phyloP scores from a whole-genome alignment of 2,888 invertebrate genomes.

The Hypsopygia costalis region DNA sequence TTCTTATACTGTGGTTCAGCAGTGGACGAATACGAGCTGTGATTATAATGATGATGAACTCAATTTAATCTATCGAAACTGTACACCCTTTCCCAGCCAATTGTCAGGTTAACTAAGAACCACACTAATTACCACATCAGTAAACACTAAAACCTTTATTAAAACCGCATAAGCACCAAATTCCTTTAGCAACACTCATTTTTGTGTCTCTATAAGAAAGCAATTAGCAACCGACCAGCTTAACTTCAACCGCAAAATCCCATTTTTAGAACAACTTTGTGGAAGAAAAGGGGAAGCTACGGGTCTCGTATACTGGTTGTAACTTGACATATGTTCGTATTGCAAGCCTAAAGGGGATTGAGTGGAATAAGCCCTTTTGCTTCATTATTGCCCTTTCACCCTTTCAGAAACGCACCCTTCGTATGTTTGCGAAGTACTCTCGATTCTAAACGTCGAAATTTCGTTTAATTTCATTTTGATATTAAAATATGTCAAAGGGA shows the following conservation, averaged over 20 bases:
- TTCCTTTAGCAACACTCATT: conserved; percentile 23
- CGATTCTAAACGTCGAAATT: conserved; percentile 41
- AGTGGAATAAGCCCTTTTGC: conserved; percentile 71
- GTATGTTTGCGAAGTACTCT: conserved; percentile 60
- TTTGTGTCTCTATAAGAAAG: conserved; percentile 47
- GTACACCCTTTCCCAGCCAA: conserved; percentile 35
- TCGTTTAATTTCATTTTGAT: conserved; percentile 21
- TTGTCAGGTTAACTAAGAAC: conserved; percentile 48
- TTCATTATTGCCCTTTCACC: conserved; percentile 67
- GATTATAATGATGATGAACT: too few relatives aligned
- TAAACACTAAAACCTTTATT: conserved; percentile 17
- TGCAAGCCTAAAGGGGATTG: conserved; percentile 59
- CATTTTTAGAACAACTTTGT: conserved; percentile 18
- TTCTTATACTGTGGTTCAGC: too few relatives aligned
- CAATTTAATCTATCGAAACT: too few relatives aligned
- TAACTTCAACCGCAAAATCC: conserved; percentile 31
- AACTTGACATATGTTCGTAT: conserved; percentile 68
- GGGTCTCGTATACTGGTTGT: conserved; percentile 32
- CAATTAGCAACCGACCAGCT: conserved; percentile 52
- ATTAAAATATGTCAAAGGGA: conserved; percentile 16
- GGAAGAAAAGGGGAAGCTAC: conserved; percentile 19
- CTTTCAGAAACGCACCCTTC: conserved; percentile 49
- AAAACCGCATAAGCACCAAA: conserved; percentile 26
- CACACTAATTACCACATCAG: conserved; percentile 32
- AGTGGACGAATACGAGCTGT: too few relatives aligned